Evolutionary conservation across 2,888 invertebrate species (phyloP).

Genomic region (Megastigmus dorsalis): DNA sequence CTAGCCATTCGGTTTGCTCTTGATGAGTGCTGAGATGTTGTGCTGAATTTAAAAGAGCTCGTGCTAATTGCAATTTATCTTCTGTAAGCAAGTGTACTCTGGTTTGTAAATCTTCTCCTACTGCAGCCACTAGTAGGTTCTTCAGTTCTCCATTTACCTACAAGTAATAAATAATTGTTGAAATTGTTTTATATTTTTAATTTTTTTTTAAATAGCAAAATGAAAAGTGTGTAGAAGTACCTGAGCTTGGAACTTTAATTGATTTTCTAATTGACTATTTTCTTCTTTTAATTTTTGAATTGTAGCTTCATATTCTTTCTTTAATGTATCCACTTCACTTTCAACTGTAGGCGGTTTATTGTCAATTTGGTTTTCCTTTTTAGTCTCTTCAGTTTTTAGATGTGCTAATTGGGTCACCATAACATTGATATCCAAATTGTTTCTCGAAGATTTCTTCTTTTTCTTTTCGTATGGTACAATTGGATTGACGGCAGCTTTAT

Average conservation of each 20-base stretch:
- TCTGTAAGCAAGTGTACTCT: constrained; percentile 93
- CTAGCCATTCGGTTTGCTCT: constrained; percentile 94
- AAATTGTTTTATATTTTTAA: background rate
- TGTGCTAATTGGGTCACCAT: constrained; percentile 84
- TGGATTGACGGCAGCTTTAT: constrained; percentile 88
- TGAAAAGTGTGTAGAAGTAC: no score
- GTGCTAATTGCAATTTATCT: constrained; percentile 91
- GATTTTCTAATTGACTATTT: constrained; percentile 84
- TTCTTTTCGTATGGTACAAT: constrained; percentile 78
- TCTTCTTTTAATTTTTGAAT: constrained; percentile 80
- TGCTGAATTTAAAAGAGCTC: constrained; percentile 89
- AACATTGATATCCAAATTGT: constrained; percentile 81
- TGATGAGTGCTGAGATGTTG: constrained; percentile 91
- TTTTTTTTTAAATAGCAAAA: no score
- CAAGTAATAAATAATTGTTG: constrained; percentile 27
- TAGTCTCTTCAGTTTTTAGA: constrained; percentile 77
- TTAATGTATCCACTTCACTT: constrained; percentile 75
- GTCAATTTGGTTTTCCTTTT: constrained; percentile 50
- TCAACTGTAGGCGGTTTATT: constrained; percentile 60
- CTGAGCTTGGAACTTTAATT: constrained; percentile 90
- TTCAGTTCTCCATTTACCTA: constrained; percentile 94
- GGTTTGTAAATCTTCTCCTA: constrained; percentile 94
- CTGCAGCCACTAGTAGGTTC: constrained; percentile 93
- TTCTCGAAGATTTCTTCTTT: constrained; percentile 73
- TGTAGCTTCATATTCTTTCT: constrained; percentile 78